Base-by-base conservation (phyloP, 2,113 vertebrate species). In the Vireo altiloquus region DNA sequence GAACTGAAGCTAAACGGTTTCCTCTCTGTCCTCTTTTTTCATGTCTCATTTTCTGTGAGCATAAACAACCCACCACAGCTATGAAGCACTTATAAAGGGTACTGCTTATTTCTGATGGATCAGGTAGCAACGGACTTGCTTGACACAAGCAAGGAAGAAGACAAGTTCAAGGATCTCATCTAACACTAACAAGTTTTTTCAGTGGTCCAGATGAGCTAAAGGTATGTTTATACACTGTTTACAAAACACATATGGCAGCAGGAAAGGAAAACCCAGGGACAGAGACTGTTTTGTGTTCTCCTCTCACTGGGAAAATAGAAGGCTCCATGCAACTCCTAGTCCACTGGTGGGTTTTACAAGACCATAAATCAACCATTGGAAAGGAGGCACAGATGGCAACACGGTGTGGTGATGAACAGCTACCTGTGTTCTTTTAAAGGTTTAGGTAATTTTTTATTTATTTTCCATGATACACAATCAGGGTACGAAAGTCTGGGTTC, bases 251-350 rank as follows among this genome's bases (percentile, higher is more conserved):
- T 4, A 22, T 2, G 2, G 8, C 42, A 81, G 27, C 47, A 76
- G 46, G 15, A 87, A 84, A 87, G 49, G 28, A 84, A 87, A 89
- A 64, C 5, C 13, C 13, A 49, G 40, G 25, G 44, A 64, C 1
- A 2, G 1, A 65, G n/a, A 6, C 20, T 46, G n/a, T 6, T 72
- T 60, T 50, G 27, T 15, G 10, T 72, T n/a, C 39, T 79, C 23
- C 21, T 2, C 6, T 50, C 0, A 0, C 2, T 3, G 13, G 21
- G 15, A 49, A 27, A 30, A 20, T 6, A 33, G 1, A 35, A 33
- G 20, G 40, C 10, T 68, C n/a, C 30, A 27, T 6, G 18, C 18
- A 18, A 15, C 33, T 89, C n/a, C 49, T 17, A 13, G 31, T 24
- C 15, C 2, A 2, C 0, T 4, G 18, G 9, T 25, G 31, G 8